Evolutionary conservation across 2,113 vertebrate species (phyloP).

Genomic region (Phasianus colchicus): DNA sequence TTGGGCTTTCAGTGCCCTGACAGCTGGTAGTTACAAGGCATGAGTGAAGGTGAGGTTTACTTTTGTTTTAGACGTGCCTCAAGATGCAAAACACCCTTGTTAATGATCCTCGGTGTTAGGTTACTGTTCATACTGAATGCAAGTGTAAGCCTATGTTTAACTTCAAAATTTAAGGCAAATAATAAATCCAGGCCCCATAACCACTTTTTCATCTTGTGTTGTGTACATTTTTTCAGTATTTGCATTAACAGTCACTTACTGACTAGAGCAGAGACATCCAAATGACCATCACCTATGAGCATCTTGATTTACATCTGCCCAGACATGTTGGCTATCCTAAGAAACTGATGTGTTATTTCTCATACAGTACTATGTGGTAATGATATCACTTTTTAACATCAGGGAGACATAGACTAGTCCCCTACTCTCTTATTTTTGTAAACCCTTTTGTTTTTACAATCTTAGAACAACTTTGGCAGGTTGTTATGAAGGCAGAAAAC

Average conservation of each 20-base stretch:
- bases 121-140: rapidly evolving
- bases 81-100: neutral
- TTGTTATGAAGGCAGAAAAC: neutral
- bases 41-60: neutral
- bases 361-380: neutral
- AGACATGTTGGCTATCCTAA: neutral
- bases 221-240: neutral
- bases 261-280: neutral
- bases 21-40: neutral
- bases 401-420: neutral
- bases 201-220: neutral
- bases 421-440: neutral
- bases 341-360: neutral
- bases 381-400: neutral
- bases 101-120: neutral
- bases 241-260: neutral
- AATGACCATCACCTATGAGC: neutral
- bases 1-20: neutral
- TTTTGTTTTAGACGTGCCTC: neutral
- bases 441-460: neutral
- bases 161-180: neutral
- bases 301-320: neutral
- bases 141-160: neutral
- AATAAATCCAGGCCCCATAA: neutral
- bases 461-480: neutral